phyloP scores from a whole-genome alignment of 2,797 vertebrate genomes.

The Pyrocephalus nanus region DNA sequence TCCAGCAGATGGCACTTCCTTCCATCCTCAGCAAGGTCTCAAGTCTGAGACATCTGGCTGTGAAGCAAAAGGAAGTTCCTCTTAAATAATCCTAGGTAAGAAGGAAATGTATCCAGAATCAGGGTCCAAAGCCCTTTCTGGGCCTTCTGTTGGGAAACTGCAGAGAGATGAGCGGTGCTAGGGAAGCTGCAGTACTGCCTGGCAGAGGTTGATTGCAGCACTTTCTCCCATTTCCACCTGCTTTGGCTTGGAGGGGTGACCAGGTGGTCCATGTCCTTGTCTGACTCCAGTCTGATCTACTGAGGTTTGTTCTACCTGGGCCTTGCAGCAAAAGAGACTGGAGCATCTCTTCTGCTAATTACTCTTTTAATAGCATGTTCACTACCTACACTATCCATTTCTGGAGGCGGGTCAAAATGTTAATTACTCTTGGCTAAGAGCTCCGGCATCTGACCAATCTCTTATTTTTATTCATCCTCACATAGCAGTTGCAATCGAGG shows the following conservation, averaged over 20 bases:
- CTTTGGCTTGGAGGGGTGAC: not conserved
- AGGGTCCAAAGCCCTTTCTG: too few relatives aligned
- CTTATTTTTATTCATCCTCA: not conserved
- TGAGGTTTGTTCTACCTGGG: not conserved
- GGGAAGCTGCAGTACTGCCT: not conserved
- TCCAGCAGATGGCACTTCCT: too few relatives aligned
- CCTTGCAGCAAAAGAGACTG: not conserved
- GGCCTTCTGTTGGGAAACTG: too few relatives aligned
- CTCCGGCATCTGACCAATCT: not conserved
- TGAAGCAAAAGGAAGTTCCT: too few relatives aligned
- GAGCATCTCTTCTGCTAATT: not conserved
- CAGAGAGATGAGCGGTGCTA: accelerated
- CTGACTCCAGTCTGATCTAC: not conserved
- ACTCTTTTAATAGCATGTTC: not conserved
- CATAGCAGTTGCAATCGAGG: not conserved
- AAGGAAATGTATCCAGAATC: too few relatives aligned
- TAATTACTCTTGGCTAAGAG: not conserved
- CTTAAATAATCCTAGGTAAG: too few relatives aligned
- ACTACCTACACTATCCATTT: not conserved
- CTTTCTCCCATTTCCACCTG: not conserved
- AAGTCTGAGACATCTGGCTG: too few relatives aligned
- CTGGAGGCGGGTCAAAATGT: not conserved
- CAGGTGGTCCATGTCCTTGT: not conserved
- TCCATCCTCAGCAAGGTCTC: too few relatives aligned
- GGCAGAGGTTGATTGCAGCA: not conserved